Percentiles rank a stretch among this genome's conserved stretches.
Evolutionary conservation across 2,888 invertebrate species (phyloP).

Genomic region (Theretra japonica): DNA sequence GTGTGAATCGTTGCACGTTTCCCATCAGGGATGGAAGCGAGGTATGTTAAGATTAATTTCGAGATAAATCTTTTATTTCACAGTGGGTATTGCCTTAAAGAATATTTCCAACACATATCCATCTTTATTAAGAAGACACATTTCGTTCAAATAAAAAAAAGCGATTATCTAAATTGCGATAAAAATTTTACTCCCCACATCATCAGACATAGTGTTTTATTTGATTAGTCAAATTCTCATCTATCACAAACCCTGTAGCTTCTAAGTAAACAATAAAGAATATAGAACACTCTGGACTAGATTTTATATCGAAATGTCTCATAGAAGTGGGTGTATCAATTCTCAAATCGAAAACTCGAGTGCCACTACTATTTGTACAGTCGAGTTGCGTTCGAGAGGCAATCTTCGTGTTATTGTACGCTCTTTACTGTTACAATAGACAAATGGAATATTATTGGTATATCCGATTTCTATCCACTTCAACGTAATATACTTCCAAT

Average conservation of each 20-base stretch:
- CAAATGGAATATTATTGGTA: background rate
- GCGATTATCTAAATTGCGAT: too few relatives aligned
- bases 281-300: background rate
- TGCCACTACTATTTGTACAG: constrained; percentile 26
- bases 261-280: background rate
- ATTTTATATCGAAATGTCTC: constrained; percentile 16
- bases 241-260: background rate
- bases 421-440: background rate
- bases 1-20: too few relatives aligned
- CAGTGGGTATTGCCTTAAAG: too few relatives aligned
- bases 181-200: too few relatives aligned
- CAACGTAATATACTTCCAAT: background rate
- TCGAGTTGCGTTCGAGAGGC: constrained; percentile 26
- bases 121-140: too few relatives aligned
- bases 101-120: too few relatives aligned
- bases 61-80: too few relatives aligned
- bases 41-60: too few relatives aligned
- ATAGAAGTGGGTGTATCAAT: constrained; percentile 27
- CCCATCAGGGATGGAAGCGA: too few relatives aligned
- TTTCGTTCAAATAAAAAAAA: too few relatives aligned
- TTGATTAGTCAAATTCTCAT: background rate
- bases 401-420: constrained; percentile 23
- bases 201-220: too few relatives aligned
- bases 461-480: background rate
- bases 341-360: constrained; percentile 13